These are phyloP conservation scores for Drosophila imparisetae DNA, from an alignment of 2,888 invertebrate species.

Conservation along the genomic window DNA sequence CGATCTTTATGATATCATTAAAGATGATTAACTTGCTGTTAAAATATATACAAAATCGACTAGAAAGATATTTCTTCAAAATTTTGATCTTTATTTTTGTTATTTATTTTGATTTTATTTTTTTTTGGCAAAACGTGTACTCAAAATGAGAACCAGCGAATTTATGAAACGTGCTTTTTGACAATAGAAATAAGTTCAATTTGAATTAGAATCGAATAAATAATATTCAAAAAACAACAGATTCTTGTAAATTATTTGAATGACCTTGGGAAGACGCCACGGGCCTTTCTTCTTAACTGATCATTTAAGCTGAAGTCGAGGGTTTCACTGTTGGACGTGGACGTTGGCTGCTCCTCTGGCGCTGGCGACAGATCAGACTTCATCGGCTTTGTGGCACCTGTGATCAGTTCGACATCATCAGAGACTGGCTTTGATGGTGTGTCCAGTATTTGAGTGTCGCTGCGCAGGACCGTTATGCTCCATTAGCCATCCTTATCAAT, in stretches of 20 bases:
- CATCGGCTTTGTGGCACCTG: slow-evolving; percentile 80
- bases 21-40: not conserved
- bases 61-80: not conserved
- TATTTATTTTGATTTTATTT: not conserved
- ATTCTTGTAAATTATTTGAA: not conserved
- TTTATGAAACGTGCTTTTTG: slow-evolving; percentile 10
- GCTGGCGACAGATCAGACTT: slow-evolving; percentile 71
- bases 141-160: slow-evolving; percentile 5
- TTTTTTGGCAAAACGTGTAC: not conserved
- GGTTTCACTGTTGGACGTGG: slow-evolving; percentile 84
- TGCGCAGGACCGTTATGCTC: slow-evolving; percentile 89
- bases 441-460: slow-evolving; percentile 86
- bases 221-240: not conserved
- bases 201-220: slow-evolving; percentile 2
- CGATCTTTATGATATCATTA: not conserved
- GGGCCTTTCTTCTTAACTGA: slow-evolving; percentile 6
- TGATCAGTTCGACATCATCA: slow-evolving; percentile 87
- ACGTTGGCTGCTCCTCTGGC: slow-evolving; percentile 83
- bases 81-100: not conserved
- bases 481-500: slow-evolving; percentile 90
- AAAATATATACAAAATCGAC: not conserved
- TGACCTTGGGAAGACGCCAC: slow-evolving; percentile 10
- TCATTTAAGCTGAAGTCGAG: slow-evolving; percentile 85
- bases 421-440: slow-evolving; percentile 85
- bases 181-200: not conserved